Conservation (phyloP, 2,113 vertebrate genomes). For the Zingel zingel region DNA sequence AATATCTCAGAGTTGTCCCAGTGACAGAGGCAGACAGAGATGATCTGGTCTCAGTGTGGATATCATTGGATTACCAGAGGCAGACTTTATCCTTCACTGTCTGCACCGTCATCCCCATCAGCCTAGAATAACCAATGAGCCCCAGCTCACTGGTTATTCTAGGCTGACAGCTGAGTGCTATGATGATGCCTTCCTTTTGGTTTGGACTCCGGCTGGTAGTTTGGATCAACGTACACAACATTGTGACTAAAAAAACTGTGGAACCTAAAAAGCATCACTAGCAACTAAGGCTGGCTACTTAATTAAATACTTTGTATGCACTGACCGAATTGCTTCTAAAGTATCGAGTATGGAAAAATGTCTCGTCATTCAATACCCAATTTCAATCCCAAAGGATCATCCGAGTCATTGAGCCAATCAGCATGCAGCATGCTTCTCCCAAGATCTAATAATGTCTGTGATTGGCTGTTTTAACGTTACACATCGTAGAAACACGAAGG, state of each 20-base stretch:
- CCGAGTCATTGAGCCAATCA: too few relatives aligned
- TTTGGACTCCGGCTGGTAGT: background rate
- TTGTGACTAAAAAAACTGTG: background rate
- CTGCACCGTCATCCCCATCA: conserved; percentile 8
- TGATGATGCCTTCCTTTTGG: background rate
- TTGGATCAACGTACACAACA: background rate
- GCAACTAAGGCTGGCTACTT: background rate
- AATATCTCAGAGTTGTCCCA: background rate
- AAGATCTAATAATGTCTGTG: too few relatives aligned
- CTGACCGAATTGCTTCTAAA: too few relatives aligned
- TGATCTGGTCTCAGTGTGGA: conserved; percentile 15
- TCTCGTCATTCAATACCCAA: too few relatives aligned
- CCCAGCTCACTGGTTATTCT: too few relatives aligned
- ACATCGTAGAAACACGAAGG: too few relatives aligned
- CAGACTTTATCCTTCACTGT: conserved; percentile 46
- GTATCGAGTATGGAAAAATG: too few relatives aligned
- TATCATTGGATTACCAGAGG: conserved; percentile 52
- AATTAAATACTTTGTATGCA: too few relatives aligned
- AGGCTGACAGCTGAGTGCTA: conserved; percentile 22
- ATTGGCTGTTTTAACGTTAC: too few relatives aligned
- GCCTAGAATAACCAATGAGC: conserved; percentile 7
- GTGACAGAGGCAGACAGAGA: background rate
- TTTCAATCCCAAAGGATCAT: too few relatives aligned
- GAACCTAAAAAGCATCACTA: background rate
- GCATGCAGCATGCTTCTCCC: too few relatives aligned